These are phyloP conservation scores for Zoanthus sansibaricus DNA, from an alignment of 92 coral and sea anemone species.

Conservation along the genomic window DNA sequence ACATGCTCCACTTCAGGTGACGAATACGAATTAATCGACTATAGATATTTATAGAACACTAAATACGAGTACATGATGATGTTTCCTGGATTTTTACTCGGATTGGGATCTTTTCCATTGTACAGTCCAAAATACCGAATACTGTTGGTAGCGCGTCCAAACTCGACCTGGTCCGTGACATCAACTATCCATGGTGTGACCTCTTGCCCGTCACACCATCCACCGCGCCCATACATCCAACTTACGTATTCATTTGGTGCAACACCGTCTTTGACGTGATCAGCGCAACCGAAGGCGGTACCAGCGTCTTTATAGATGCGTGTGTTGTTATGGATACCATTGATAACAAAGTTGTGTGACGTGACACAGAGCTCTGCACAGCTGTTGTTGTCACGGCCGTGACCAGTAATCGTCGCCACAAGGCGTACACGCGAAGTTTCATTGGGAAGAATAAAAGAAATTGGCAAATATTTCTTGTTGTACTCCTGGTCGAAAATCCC, in stretches of 20 bases:
- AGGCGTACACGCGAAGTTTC: conserved; percentile 81
- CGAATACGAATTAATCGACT: neutral
- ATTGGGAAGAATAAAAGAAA: conserved; percentile 58
- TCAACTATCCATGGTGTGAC: conserved; percentile 97
- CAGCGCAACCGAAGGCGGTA: conserved; percentile 86
- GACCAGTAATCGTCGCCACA: conserved; percentile 95
- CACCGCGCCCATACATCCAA: conserved; percentile 94
- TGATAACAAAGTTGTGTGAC: conserved; percentile 88
- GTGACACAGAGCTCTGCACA: conserved; percentile 96
- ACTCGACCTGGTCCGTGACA: conserved; percentile 69
- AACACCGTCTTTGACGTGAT: conserved; percentile 65
- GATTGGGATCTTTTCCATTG: conserved; percentile 86
- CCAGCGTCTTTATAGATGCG: conserved; percentile 87
- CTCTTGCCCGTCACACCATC: conserved; percentile 98
- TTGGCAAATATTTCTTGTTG: conserved; percentile 76
- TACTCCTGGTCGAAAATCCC: conserved; percentile 87
- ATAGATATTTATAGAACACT: conserved; percentile 74
- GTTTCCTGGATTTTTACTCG: conserved; percentile 86
- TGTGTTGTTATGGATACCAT: conserved; percentile 49
- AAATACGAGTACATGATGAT: conserved; percentile 94
- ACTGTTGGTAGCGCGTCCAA: conserved; percentile 57
- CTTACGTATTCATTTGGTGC: conserved; percentile 76
- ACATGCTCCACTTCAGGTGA: conserved; percentile 1
- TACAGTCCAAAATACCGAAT: conserved; percentile 82
- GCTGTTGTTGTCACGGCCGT: conserved; percentile 92